Evolutionary conservation across 1,140 invertebrate species (phyloP).

Genomic region (Ceratitis capitata): DNA sequence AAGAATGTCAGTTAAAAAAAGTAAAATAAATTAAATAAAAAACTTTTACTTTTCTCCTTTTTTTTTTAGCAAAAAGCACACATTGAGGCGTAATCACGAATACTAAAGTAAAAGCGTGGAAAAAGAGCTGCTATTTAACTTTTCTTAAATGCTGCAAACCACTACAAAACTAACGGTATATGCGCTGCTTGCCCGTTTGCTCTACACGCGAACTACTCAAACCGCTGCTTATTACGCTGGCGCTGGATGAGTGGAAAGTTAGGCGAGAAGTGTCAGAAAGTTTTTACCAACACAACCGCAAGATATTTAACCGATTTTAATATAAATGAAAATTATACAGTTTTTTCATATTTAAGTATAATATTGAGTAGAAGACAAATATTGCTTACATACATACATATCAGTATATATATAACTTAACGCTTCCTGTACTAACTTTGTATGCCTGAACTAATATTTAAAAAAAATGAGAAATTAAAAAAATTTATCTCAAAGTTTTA

Average conservation of each 20-base stretch:
- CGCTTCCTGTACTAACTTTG: too few relatives aligned
- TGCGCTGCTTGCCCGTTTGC: background rate
- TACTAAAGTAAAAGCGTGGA: background rate
- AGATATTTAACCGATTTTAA: background rate
- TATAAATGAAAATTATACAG: slow-evolving; percentile 4
- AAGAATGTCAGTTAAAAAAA: background rate
- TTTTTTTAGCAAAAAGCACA: background rate
- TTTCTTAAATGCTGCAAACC: background rate
- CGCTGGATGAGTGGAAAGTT: background rate
- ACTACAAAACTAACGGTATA: background rate
- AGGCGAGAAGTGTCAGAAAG: background rate
- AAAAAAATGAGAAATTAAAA: background rate
- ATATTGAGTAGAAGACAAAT: background rate
- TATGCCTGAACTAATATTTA: too few relatives aligned
- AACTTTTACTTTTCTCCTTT: background rate
- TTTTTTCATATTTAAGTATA: background rate
- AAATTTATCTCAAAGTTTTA: background rate
- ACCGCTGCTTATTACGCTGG: background rate
- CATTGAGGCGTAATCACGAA: background rate
- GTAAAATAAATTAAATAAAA: background rate
- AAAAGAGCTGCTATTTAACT: background rate
- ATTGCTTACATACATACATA: background rate
- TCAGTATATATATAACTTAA: too few relatives aligned
- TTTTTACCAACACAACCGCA: background rate
- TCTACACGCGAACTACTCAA: background rate